These are phyloP conservation scores for roundworm (Caenorhabditis elegans) DNA, from an alignment of 1,140 invertebrate genomes.

Conservation along the genomic window WBcel235 BX284606.5:2449501-2450000, in stretches of 20 bases:
- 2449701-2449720: slow-evolving; percentile 10
- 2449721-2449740: slow-evolving; percentile 30
- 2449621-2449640: not conserved
- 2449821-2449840: not conserved
- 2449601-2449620: not conserved
- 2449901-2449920: too few species aligned
- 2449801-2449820: slow-evolving; percentile 10
- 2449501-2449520: not conserved
- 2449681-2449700: not conserved
- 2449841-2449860: not conserved
- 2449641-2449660: slow-evolving; percentile 28
- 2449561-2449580: not conserved
- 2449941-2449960: too few species aligned
- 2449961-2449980: not conserved
- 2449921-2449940: too few species aligned
- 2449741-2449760: slow-evolving; percentile 14
- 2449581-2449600: not conserved
- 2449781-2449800: not conserved
- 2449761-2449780: slow-evolving; percentile 31
- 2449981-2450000: too few species aligned
- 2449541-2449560: too few species aligned
- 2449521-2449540: too few species aligned
- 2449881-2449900: too few species aligned
- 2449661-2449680: slow-evolving; percentile 11
- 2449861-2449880: too few species aligned